Evolutionary conservation across 2,797 vertebrate genomes (phyloP).

Genomic region (Ispidina lecontei): DNA sequence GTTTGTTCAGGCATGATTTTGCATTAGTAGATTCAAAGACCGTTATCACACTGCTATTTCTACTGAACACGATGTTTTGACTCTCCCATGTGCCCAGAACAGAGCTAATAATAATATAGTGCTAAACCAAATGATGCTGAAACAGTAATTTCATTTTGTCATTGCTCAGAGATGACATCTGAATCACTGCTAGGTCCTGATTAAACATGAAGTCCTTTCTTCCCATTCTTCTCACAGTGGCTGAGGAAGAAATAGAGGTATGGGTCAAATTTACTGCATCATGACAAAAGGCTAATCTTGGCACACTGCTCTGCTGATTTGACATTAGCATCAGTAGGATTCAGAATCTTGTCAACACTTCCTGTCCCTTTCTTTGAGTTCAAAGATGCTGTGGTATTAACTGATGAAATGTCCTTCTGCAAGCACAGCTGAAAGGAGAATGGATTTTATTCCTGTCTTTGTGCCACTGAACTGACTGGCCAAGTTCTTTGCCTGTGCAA

Average conservation of each 20-base stretch:
- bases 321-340: background rate
- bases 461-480: background rate
- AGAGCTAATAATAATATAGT: background rate
- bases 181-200: background rate
- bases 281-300: background rate
- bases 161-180: background rate
- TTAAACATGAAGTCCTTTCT: background rate
- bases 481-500: background rate
- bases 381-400: background rate
- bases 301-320: background rate
- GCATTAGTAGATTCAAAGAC: background rate
- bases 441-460: background rate
- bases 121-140: background rate
- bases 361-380: background rate
- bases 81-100: background rate
- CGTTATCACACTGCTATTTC: background rate
- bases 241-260: background rate
- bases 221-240: background rate
- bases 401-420: background rate
- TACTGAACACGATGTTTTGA: background rate
- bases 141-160: background rate
- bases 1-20: background rate
- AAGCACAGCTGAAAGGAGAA: background rate
- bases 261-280: background rate
- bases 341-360: background rate